These are phyloP conservation scores for Ellobius talpinus DNA, from an alignment of 2,113 vertebrate genomes.

Conservation along the genomic window DNA sequence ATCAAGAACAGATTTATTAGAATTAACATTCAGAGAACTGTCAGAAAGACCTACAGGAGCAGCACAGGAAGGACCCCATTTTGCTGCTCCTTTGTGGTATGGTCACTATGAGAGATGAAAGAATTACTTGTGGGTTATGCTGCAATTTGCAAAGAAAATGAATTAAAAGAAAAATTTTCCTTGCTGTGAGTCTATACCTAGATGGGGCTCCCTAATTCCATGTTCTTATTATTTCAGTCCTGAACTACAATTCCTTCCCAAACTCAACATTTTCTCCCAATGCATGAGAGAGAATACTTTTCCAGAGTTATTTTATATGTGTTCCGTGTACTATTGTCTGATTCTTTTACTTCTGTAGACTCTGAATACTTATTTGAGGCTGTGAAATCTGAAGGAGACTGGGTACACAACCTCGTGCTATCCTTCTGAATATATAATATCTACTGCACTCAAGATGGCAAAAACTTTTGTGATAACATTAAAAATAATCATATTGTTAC, in stretches of 20 bases:
- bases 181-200: background rate
- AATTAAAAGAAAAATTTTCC: background rate
- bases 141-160: background rate
- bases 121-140: background rate
- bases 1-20: background rate
- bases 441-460: background rate
- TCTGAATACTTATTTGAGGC: background rate
- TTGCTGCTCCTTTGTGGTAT: background rate
- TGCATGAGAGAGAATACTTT: background rate
- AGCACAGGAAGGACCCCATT: background rate
- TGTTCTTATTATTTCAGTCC: background rate
- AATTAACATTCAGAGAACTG: background rate
- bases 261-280: background rate
- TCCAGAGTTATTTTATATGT: background rate
- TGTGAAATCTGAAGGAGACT: background rate
- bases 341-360: background rate
- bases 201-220: accelerated
- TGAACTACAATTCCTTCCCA: background rate
- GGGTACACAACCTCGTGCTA: background rate
- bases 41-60: background rate
- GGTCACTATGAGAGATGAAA: background rate
- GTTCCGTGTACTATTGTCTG: background rate
- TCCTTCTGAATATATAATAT: background rate
- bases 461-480: background rate
- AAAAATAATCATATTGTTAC: background rate